Conservation (phyloP, 2,113 vertebrate genomes). For the Brienomyrus longianalis region DNA sequence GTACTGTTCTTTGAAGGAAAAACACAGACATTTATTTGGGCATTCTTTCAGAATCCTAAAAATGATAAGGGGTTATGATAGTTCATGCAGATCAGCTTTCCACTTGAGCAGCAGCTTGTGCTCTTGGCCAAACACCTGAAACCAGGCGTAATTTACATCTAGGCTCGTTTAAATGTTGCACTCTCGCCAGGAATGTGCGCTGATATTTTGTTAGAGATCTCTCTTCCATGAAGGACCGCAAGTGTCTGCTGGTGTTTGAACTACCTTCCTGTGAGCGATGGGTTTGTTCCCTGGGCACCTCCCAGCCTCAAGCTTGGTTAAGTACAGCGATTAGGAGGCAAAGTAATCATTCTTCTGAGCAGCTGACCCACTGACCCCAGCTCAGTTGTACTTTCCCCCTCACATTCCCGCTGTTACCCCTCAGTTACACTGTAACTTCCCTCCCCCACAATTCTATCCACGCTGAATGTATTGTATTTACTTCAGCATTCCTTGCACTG, state of each 20-base stretch:
- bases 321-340: neutral
- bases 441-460: neutral
- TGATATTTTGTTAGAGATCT: neutral
- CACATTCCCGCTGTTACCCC: neutral
- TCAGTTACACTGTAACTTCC: neutral
- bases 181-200: neutral
- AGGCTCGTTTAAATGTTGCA: neutral
- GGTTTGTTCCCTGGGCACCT: neutral
- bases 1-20: neutral
- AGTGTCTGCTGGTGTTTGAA: neutral
- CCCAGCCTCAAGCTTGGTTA: neutral
- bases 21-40: neutral
- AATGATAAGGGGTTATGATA: neutral
- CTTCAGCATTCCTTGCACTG: neutral
- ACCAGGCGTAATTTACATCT: neutral
- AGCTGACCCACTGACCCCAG: neutral
- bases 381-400: neutral
- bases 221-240: neutral
- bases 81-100: neutral
- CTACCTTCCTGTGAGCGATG: neutral
- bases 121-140: neutral
- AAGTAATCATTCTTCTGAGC: neutral
- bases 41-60: neutral
- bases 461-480: neutral
- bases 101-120: neutral